Evolutionary conservation across 1,140 invertebrate genomes (phyloP).

Genomic region (Ericerus pela): DNA sequence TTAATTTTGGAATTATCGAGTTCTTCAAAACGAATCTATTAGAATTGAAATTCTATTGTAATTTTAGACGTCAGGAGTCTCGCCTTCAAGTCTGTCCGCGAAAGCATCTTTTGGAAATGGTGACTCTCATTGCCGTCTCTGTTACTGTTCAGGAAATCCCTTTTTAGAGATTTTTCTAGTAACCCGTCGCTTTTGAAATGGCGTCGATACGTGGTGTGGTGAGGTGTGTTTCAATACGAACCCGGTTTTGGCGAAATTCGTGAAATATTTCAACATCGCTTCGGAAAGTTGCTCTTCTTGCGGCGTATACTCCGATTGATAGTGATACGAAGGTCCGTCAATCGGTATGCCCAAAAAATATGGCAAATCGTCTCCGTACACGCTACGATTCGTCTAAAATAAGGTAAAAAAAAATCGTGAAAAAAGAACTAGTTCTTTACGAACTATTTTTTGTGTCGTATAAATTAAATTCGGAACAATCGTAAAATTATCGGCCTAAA

Average conservation of each 20-base stretch:
- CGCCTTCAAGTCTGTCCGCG: too few species aligned
- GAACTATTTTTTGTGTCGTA: too few species aligned
- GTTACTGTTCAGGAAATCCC: too few species aligned
- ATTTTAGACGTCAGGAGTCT: too few species aligned
- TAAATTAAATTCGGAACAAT: not conserved
- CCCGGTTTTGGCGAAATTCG: constrained; percentile 78
- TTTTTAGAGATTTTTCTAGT: not conserved
- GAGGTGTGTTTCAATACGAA: constrained; percentile 29
- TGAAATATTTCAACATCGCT: constrained; percentile 71
- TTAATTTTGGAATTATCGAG: too few species aligned
- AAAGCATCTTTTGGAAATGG: too few species aligned
- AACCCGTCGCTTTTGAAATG: not conserved
- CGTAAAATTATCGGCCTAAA: not conserved
- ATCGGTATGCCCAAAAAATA: constrained; percentile 84
- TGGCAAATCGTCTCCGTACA: constrained; percentile 79
- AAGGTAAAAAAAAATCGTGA: too few species aligned
- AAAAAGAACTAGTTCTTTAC: too few species aligned
- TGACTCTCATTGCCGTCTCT: too few species aligned
- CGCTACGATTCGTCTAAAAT: constrained; percentile 30
- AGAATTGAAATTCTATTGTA: too few species aligned
- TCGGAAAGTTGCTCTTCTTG: constrained; percentile 63
- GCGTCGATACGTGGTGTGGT: not conserved
- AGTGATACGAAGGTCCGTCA: constrained; percentile 53
- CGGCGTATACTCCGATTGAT: constrained; percentile 51
- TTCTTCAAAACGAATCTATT: too few species aligned